Percentiles rank a stretch among this genome's conserved stretches.
These are phyloP conservation scores for Nothocercus nigrocapillus DNA, from an alignment of 2,113 vertebrate genomes.

Conservation along the genomic window DNA sequence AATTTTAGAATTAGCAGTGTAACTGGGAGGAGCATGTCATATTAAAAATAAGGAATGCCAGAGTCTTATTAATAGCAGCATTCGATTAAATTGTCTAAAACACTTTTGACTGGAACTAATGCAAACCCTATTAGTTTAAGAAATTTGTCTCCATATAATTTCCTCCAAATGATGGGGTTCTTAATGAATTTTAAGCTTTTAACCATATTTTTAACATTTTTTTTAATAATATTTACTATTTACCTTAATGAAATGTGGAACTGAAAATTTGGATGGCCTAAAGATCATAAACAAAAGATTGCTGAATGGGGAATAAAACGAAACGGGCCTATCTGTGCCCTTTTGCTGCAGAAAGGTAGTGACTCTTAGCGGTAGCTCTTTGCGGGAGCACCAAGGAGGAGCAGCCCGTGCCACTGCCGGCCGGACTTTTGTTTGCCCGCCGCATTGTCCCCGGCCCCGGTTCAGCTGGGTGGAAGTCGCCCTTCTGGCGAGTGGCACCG, in stretches of 20 bases:
- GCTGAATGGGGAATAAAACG: not conserved
- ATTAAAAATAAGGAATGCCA: slow-evolving; percentile 17
- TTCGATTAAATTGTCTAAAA: slow-evolving; percentile 49
- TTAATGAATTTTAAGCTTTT: slow-evolving; percentile 5
- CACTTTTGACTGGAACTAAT: not conserved
- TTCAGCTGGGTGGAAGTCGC: slow-evolving; percentile 6
- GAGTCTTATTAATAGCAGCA: not conserved
- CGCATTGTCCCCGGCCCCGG: not conserved
- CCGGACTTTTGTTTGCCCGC: not conserved
- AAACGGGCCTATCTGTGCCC: not conserved
- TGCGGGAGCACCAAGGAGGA: not conserved
- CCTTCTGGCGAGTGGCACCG: not conserved
- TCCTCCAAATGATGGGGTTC: slow-evolving; percentile 13
- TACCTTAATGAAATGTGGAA: not conserved
- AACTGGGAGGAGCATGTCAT: not conserved
- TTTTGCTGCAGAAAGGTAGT: not conserved
- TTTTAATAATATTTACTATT: not conserved
- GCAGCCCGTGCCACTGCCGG: not conserved
- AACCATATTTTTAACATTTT: slow-evolving; percentile 1
- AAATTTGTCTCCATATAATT: not conserved
- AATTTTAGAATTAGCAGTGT: slow-evolving; percentile 39
- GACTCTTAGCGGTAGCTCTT: not conserved
- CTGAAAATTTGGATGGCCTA: not conserved
- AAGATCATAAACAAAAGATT: not conserved
- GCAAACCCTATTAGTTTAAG: not conserved